phyloP scores from a whole-genome alignment of 2,113 vertebrate species.

The Cervus canadensis region DNA sequence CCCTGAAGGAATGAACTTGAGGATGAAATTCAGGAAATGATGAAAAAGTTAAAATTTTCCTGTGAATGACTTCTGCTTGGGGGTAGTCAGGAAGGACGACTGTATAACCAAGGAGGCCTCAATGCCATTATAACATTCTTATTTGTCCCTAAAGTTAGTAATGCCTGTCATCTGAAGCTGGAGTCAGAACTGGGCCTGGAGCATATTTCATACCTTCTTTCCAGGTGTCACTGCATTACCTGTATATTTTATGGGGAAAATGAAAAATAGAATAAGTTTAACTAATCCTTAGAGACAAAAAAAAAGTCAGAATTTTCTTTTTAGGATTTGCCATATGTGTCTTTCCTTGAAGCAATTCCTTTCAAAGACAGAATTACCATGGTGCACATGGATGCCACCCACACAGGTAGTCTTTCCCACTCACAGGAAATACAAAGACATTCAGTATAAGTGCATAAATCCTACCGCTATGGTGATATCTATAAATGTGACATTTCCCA shows the following conservation, averaged over 20 bases:
- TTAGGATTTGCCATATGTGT: constrained; percentile 62
- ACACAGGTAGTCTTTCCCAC: constrained; percentile 45
- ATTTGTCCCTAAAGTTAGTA: neutral
- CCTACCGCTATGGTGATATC: neutral
- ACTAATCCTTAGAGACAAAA: constrained; percentile 27
- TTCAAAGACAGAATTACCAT: constrained; percentile 45
- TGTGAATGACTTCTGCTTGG: neutral
- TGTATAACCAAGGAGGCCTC: too few relatives aligned
- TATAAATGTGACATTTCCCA: constrained; percentile 65
- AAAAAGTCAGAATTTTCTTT: constrained; percentile 56
- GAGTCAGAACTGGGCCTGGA: neutral
- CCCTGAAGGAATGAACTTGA: neutral
- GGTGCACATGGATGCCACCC: neutral
- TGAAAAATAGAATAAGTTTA: constrained; percentile 1
- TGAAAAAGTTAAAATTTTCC: neutral
- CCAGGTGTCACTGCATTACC: neutral
- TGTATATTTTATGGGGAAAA: neutral
- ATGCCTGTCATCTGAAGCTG: neutral
- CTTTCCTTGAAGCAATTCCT: constrained; percentile 38
- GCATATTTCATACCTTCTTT: neutral
- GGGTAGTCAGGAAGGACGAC: neutral
- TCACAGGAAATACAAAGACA: constrained; percentile 49
- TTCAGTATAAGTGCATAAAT: neutral
- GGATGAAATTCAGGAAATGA: neutral
- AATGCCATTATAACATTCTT: neutral